A percentile compares a stretch with the other conserved stretches of the same genome.
Evolutionary conservation across 2,113 vertebrate species (phyloP).

Genomic region (Myiozetetes cayanensis): DNA sequence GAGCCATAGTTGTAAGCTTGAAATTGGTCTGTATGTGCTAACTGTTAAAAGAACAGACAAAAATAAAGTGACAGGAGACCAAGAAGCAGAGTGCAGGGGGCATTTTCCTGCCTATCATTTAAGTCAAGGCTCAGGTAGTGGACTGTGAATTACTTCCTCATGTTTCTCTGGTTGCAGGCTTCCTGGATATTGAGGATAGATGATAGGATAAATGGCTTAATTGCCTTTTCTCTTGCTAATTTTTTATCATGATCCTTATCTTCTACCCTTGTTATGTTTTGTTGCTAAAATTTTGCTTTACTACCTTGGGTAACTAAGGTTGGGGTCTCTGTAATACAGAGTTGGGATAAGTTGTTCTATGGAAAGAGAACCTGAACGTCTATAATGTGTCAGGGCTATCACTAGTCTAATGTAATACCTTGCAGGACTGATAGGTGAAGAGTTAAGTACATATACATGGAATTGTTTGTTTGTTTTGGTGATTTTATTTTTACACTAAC

Average conservation of each 20-base stretch:
- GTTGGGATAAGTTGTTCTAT: neutral
- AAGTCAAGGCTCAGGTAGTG: neutral
- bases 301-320: neutral
- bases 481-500: neutral
- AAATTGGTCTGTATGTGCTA: neutral
- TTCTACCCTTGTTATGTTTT: neutral
- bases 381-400: neutral
- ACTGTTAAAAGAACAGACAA: neutral
- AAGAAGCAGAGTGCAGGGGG: neutral
- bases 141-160: neutral
- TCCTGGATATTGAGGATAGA: neutral
- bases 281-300: neutral
- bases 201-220: neutral
- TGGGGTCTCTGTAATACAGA: neutral
- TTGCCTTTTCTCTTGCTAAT: neutral
- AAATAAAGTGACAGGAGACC: neutral
- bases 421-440: neutral
- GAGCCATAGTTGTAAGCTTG: slow-evolving; percentile 16
- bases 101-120: neutral
- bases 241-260: neutral
- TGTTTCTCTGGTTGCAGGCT: neutral
- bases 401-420: neutral
- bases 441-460: neutral
- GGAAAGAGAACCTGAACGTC: neutral
- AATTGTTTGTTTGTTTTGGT: neutral